Conservation (phyloP, 1,140 invertebrate species). For the Drosophila erecta region DNA sequence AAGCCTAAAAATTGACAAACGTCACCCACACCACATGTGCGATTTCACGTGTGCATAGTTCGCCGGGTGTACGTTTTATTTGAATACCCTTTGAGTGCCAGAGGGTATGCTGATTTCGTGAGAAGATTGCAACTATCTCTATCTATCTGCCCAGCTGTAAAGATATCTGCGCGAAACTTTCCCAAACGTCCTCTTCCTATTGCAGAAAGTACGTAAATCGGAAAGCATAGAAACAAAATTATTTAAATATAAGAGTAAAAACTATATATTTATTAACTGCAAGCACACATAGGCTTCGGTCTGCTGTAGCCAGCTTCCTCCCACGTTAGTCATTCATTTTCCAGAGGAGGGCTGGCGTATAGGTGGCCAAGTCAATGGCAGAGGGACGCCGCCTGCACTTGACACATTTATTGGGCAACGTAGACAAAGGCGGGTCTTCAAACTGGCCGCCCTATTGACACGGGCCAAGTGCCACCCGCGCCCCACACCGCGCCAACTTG, state of each 20-base stretch:
- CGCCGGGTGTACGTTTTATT: slow-evolving; percentile 5
- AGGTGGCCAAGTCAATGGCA: slow-evolving; percentile 73
- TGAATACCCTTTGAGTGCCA: not conserved
- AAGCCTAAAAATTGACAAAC: slow-evolving; percentile 57
- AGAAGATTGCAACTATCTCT: no score
- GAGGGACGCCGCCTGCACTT: slow-evolving; percentile 73
- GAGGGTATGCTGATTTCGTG: no score
- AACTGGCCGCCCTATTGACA: slow-evolving; percentile 53
- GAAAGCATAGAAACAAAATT: no score
- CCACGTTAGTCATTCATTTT: no score
- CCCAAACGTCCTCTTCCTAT: no score
- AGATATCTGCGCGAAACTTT: no score
- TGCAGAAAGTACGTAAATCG: no score
- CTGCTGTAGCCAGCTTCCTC: no score
- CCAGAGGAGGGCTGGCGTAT: slow-evolving; percentile 41
- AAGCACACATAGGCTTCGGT: no score
- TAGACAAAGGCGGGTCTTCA: slow-evolving; percentile 73
- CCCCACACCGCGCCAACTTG: not conserved
- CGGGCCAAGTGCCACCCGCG: slow-evolving; percentile 4
- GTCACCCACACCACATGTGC: slow-evolving; percentile 36
- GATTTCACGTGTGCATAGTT: slow-evolving; percentile 31
- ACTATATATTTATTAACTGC: not conserved
- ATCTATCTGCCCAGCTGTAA: no score
- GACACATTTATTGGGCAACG: slow-evolving; percentile 79
- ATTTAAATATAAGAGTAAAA: no score